Base-by-base conservation (phyloP, 2,113 vertebrate genomes). In the Pyxicephalus adspersus region DNA sequence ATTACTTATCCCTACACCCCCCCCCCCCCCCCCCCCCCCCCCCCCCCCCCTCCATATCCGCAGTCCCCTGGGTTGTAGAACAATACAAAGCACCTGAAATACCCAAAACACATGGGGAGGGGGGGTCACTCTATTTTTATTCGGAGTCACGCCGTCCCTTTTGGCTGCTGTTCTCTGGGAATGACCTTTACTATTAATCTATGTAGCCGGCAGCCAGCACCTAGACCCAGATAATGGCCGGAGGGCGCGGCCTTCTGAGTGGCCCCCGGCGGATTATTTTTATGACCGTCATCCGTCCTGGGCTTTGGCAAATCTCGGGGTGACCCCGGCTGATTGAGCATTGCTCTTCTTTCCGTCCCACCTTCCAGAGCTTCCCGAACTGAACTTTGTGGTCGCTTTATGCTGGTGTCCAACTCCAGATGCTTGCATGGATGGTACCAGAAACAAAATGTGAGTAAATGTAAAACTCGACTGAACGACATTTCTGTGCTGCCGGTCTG, bases 121-220 rank as follows among this genome's bases (percentile, higher is more conserved):
- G 54, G 22, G 22, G 8, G 18, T 34, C 11, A n/a, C 7, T 57
- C 31, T 80, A 61, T 70, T 80, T 80, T 71, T 60, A 68, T 22
- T 25, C 2, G 25, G 25, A 29, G 38, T 54, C 34, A 55, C 22
- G 13, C 23, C 31, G 7, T 55, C 2, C 15, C 31, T 61, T 67
- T 22, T 83, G 75, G 85, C 52, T 77, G 66, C 83, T 78, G 70
- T 65, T 83, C 65, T 78, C 72, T 31, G 73, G 83, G 22, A 61
- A 80, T 84, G 85, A 86, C 86, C 87, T 91, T 90, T 87, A 80
- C 8, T 83, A 80, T 82, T 89, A 87, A 90, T 88, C 87, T 85
- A 45, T 72, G 77, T 65, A 81, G 83, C 16, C 19, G 20, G 67
- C 67, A 54, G 67, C 67, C 67, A 80, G 38, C 18, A 45, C 20